Conservation (phyloP, 1,140 invertebrate genomes). For the Drosophila sulfurigaster region DNA sequence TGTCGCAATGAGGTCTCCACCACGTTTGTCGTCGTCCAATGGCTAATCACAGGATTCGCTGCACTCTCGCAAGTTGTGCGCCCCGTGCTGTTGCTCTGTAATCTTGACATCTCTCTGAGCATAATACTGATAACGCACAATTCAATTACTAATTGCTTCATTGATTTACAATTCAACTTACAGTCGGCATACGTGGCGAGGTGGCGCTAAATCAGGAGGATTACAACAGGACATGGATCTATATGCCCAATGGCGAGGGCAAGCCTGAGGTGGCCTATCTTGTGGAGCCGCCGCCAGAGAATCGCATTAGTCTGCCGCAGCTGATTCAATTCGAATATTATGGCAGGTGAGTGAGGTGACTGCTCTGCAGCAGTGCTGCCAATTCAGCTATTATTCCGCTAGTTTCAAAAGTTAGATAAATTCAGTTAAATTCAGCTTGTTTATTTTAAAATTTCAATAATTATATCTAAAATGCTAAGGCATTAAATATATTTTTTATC, state of each 20-base stretch:
- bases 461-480: too few species aligned
- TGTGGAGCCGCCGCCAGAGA: conserved; percentile 71
- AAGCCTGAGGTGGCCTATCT: conserved; percentile 86
- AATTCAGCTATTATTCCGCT: too few species aligned
- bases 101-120: neutral
- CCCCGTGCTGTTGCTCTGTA: conserved; percentile 73
- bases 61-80: conserved; percentile 72
- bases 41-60: conserved; percentile 75
- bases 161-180: neutral
- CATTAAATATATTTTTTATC: too few species aligned
- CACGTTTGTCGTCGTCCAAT: conserved; percentile 73
- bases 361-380: too few species aligned
- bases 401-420: too few species aligned
- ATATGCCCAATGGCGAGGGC: conserved; percentile 88
- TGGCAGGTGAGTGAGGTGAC: conserved; percentile 55
- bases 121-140: neutral
- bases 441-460: too few species aligned
- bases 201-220: conserved; percentile 78
- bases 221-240: conserved; percentile 88
- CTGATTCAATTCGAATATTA: conserved; percentile 85
- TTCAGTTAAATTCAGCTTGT: too few species aligned
- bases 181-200: conserved; percentile 74
- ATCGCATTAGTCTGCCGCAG: conserved; percentile 62
- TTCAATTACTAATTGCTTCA: neutral
- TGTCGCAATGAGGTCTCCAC: conserved; percentile 77